Base-by-base conservation (phyloP, 2,888 invertebrate genomes). In the Cataglyphis rosenhaueri region DNA sequence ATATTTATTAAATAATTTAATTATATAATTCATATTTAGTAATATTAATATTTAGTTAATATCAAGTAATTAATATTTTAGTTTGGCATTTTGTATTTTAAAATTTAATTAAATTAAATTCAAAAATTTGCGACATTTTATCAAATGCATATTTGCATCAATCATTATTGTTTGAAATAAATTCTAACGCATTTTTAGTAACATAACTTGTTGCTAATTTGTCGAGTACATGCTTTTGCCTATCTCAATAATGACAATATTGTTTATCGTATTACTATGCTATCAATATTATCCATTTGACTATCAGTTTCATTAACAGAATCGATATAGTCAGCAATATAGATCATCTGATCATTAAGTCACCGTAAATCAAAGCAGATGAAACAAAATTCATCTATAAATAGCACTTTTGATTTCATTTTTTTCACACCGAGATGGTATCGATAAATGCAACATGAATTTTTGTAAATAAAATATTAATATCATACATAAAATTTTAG, bases 201-300 rank as follows among this genome's bases (percentile, higher is more conserved):
- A 64, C n/a, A 55, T 57, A 55, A 35, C 15, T 71, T 48, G 8
- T n/a, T 44, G 12, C 15, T n/a, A 35, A 6, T 35, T 35, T 41
- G 9, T 57, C n/a, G 10, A 9, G 3, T 41, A 29, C 18, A n/a
- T 29, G 15, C 52, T 61, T 84, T 15, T 29, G 15, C 52, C 65
- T 84, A 84, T 29, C 32, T 48, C 61, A 10, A 15, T 15, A 18
- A 41, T 62, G 64, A 57, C 66, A 48, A 70, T 73, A 59, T 52
- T n/a, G 5, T 78, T 71, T 81, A 75, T 18, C 57, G 35, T 78
- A 71, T 83, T 83, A 75, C 73, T 62, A 62, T 41, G 29, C 10
- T 18, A 61, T 48, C 74, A 32, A 70, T 78, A 15, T 85, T 74
- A 73, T 81, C 75, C 70, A 62, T 87, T 87, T 62, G 71, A 87